phyloP scores from a whole-genome alignment of 2,888 invertebrate species.

The Ellobium chinense region DNA sequence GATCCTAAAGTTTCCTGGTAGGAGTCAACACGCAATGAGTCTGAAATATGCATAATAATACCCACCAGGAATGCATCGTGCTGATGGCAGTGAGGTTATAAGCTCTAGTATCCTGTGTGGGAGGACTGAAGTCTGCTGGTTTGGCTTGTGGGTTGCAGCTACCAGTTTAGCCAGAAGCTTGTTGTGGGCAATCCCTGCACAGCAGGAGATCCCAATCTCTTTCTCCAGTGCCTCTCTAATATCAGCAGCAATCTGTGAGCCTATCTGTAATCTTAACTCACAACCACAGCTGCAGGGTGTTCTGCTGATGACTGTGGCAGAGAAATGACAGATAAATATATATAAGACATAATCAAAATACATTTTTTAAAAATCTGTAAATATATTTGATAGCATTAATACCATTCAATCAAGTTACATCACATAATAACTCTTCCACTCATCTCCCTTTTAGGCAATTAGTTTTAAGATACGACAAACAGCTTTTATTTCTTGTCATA shows the following conservation, averaged over 20 bases:
- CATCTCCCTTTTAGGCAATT: no score
- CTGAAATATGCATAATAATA: no score
- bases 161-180: slow-evolving; percentile 90
- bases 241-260: slow-evolving; percentile 87
- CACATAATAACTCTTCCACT: no score
- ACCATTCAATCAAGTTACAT: no score
- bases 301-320: neutral
- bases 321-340: no score
- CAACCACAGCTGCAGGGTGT: slow-evolving; percentile 87
- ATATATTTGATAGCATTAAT: no score
- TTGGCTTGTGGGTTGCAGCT: slow-evolving; percentile 82
- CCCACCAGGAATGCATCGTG: slow-evolving; percentile 63
- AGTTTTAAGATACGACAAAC: no score
- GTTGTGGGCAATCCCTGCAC: slow-evolving; percentile 91
- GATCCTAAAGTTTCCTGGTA: no score
- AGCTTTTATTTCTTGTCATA: no score
- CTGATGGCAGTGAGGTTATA: slow-evolving; percentile 82
- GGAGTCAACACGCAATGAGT: no score
- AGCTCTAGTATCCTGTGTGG: slow-evolving; percentile 85
- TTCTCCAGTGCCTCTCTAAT: slow-evolving; percentile 86
- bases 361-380: no score
- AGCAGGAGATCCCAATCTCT: slow-evolving; percentile 87
- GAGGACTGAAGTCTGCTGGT: slow-evolving; percentile 89
- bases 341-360: no score
- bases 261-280: slow-evolving; percentile 84